Evolutionary conservation across 1,140 invertebrate species (phyloP).

Genomic region (Hydropsyche tenuis): DNA sequence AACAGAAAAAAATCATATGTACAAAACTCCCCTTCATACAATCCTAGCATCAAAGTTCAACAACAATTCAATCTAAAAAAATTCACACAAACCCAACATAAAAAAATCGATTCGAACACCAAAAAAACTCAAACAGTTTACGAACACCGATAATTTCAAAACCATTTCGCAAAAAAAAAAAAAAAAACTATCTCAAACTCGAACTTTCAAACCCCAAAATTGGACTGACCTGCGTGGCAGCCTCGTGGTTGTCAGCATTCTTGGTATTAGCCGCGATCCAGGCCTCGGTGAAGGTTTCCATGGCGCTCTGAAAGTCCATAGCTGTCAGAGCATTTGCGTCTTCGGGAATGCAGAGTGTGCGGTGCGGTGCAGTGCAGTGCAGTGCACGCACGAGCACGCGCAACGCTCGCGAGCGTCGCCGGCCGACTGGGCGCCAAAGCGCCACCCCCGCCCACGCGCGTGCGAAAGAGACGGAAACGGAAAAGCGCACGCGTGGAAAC

Average conservation of each 20-base stretch:
- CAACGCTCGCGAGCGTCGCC: constrained; percentile 41
- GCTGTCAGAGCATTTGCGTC: background rate
- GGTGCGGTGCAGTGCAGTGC: background rate
- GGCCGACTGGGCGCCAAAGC: constrained; percentile 41
- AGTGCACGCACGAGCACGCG: constrained; percentile 29
- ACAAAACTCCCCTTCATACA: no score
- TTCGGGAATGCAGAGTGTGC: background rate
- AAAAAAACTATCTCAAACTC: background rate
- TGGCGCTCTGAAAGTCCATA: constrained; percentile 97
- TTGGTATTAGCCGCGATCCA: constrained; percentile 94
- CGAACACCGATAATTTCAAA: no score
- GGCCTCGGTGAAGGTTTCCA: constrained; percentile 96
- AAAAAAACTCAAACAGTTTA: no score
- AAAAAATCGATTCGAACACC: no score
- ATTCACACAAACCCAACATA: no score
- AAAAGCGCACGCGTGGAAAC: constrained; percentile 28
- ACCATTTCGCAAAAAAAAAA: no score
- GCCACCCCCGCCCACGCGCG: constrained; percentile 30
- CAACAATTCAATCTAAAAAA: no score
- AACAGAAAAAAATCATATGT: no score
- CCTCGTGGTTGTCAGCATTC: constrained; percentile 59
- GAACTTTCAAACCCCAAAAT: no score
- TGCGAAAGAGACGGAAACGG: constrained; percentile 31
- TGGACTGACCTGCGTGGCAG: constrained; percentile 67
- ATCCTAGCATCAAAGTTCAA: no score